These are phyloP conservation scores for Acronicta leporina DNA, from an alignment of 2,888 invertebrate species.

Conservation along the genomic window DNA sequence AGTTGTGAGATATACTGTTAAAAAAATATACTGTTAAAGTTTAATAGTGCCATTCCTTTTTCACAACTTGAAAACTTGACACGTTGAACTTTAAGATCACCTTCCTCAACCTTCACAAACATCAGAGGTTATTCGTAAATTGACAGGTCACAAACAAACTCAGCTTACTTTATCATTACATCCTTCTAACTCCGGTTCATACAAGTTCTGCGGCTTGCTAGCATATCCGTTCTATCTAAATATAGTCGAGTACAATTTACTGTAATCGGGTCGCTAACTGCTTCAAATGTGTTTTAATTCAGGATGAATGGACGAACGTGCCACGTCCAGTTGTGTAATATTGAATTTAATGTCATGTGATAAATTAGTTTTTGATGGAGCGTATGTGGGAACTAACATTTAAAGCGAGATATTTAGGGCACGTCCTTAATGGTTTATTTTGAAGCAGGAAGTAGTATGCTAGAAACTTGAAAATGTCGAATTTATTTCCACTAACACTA, in stretches of 20 bases:
- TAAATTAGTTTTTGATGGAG: slow-evolving; percentile 20
- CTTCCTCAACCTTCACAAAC: background rate
- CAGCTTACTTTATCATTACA: slow-evolving; percentile 26
- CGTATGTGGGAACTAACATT: slow-evolving; percentile 1
- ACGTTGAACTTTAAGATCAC: background rate
- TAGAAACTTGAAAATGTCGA: no score
- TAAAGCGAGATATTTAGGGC: background rate
- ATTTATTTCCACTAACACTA: no score
- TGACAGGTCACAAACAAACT: slow-evolving; percentile 20
- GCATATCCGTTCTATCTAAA: slow-evolving; percentile 53
- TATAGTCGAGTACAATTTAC: slow-evolving; percentile 59
- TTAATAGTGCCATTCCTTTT: no score
- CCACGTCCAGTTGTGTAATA: slow-evolving; percentile 33
- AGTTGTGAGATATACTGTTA: no score
- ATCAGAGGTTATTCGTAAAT: slow-evolving; percentile 26
- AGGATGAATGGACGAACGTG: slow-evolving; percentile 38
- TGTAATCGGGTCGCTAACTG: slow-evolving; percentile 55
- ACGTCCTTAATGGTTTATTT: background rate
- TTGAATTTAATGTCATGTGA: slow-evolving; percentile 15
- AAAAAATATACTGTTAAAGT: no score
- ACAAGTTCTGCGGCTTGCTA: slow-evolving; percentile 25
- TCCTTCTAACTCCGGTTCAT: slow-evolving; percentile 42
- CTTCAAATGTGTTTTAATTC: slow-evolving; percentile 31
- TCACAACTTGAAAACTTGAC: background rate
- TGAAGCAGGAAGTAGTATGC: no score